Conservation (phyloP, 2,888 invertebrate genomes). For the Spilarctia lutea region DNA sequence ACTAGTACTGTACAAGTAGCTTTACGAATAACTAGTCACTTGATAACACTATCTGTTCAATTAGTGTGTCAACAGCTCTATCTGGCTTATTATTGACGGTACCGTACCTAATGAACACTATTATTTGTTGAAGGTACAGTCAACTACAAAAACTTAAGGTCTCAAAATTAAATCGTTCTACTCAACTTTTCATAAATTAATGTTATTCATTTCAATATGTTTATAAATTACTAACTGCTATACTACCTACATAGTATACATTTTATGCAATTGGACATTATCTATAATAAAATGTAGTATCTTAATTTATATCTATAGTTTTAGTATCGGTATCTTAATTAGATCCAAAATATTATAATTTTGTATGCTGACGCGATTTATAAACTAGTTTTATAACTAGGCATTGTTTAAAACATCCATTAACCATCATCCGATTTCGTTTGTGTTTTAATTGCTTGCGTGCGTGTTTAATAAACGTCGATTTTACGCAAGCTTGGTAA, state of each 20-base stretch:
- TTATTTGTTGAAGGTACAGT: slow-evolving; percentile 57
- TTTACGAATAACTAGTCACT: slow-evolving; percentile 51
- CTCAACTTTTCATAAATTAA: not conserved
- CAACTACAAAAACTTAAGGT: slow-evolving; percentile 27
- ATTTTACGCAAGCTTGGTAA: slow-evolving; percentile 54
- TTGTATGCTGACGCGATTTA: slow-evolving; percentile 30
- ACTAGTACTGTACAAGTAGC: slow-evolving; percentile 43
- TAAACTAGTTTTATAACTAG: slow-evolving; percentile 40
- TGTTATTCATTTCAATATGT: not conserved
- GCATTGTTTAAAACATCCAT: slow-evolving; percentile 46
- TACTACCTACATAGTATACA: not conserved
- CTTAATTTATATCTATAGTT: not conserved
- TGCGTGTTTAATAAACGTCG: slow-evolving; percentile 59
- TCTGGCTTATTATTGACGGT: slow-evolving; percentile 73
- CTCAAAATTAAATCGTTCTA: not conserved
- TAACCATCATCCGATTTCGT: slow-evolving; percentile 61
- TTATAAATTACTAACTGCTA: not conserved
- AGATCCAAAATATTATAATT: slow-evolving; percentile 17
- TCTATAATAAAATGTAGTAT: not conserved
- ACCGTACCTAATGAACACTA: slow-evolving; percentile 56
- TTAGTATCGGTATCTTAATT: slow-evolving; percentile 14
- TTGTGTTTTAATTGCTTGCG: slow-evolving; percentile 58
- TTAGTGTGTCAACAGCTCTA: slow-evolving; percentile 80
- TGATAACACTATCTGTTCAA: slow-evolving; percentile 80
- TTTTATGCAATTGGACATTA: not conserved